phyloP scores from a whole-genome alignment of 2,797 vertebrate species.

The Falco rusticolus region DNA sequence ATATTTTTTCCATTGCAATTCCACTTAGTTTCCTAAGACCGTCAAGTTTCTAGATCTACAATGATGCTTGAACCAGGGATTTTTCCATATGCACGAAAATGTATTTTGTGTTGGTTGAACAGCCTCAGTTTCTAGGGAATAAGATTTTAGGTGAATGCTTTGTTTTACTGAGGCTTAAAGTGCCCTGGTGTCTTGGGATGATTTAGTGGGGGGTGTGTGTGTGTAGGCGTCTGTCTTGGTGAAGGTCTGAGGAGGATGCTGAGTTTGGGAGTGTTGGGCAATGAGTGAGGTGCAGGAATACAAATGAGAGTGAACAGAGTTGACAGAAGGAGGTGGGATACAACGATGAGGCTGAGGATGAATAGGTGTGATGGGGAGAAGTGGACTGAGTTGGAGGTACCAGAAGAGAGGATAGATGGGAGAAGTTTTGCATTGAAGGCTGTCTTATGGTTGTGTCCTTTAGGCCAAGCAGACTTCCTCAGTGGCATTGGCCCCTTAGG shows the following conservation, averaged over 20 bases:
- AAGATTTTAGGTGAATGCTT: background rate
- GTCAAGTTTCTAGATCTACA: background rate
- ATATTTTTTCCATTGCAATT: background rate
- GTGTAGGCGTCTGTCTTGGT: background rate
- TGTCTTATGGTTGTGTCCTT: background rate
- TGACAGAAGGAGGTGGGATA: accelerated
- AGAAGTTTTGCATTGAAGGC: background rate
- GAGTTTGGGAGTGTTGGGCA: background rate
- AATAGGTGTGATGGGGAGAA: background rate
- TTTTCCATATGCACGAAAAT: background rate
- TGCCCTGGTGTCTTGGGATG: background rate
- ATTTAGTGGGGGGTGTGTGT: background rate
- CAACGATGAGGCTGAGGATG: accelerated
- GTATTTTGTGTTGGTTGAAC: background rate
- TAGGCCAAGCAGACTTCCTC: background rate
- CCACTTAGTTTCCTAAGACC: background rate
- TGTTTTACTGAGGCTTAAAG: background rate
- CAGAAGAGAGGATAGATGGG: background rate
- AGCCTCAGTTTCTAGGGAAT: background rate
- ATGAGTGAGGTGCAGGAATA: background rate
- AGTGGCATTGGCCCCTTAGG: background rate
- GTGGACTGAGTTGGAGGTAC: background rate
- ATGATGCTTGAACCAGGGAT: background rate
- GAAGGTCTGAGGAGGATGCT: background rate
- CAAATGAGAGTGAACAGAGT: background rate